Base-by-base conservation (phyloP, 2,113 vertebrate species). In the Oenanthe melanoleuca region DNA sequence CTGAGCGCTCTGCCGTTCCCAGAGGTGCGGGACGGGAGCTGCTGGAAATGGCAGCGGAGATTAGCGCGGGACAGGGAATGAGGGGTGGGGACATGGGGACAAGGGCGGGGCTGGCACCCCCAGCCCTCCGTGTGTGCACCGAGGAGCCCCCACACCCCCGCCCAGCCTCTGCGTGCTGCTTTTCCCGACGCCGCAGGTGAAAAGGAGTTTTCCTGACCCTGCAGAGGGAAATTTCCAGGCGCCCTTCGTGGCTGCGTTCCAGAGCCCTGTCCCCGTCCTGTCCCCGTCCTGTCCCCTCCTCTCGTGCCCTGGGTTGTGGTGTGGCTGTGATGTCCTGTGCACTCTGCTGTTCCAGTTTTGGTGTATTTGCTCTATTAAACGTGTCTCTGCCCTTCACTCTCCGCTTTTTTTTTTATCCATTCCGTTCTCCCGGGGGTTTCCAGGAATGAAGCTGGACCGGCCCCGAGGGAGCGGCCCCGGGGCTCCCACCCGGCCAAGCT, bases 401-500 rank as follows among this genome's bases (percentile, higher is more conserved):
- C 5, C 9, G 61, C 11, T 45, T 47, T 24, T 49, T 49, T 45
- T 93, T 56, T 80, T 44, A 11, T 82, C 74, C 31, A 1, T 20
- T 57, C 16, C 26, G 31, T 24, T 4, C 4, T 5, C n/a, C 69
- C 5, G 2, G 73, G 73, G 64, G 55, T 15, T 79, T 28, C 53
- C 37, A 91, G 86, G 95, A 96, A 97, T 96, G 94, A 93, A 61
- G 55, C 66, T 20, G 0, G 55, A 80, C 93, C 37, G 20, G 92
- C 79, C 34, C 55, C 18, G 65, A 56, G 3, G 84, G 92, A 90
- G 45, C 31, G 1, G 59, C 79, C 40, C 34, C 19, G 5, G 55
- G n/a, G 38, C 66, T 89, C 77, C 24, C 18, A 29, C 40, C 40
- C 2, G 1, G 92, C 65, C 38, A 37, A 25, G 79, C 61, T 79